phyloP scores from a whole-genome alignment of 2,113 vertebrate species.

The Gambusia holbrooki region DNA sequence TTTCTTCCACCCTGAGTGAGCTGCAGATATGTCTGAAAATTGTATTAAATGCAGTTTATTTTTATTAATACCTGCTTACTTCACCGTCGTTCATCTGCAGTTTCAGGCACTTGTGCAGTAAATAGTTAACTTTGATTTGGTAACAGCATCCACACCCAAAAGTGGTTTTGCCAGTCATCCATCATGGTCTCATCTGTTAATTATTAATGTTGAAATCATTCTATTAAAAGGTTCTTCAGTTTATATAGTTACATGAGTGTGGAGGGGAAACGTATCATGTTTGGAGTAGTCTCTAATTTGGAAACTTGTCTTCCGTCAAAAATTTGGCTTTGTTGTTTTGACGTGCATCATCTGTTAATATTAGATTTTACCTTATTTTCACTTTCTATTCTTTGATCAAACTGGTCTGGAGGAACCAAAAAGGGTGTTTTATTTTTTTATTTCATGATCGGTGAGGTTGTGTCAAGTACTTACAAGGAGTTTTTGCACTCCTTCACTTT shows the following conservation, averaged over 20 bases:
- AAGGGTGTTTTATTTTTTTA: background rate
- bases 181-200: background rate
- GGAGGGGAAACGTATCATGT: slow-evolving; percentile 2
- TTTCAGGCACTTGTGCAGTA: background rate
- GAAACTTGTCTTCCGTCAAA: background rate
- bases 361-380: too few relatives aligned
- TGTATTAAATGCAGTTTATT: background rate
- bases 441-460: background rate
- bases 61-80: background rate
- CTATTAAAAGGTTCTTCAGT: slow-evolving; percentile 20
- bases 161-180: background rate
- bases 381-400: too few relatives aligned
- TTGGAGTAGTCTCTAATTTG: background rate
- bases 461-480: background rate
- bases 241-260: slow-evolving; percentile 20
- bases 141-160: background rate
- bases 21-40: background rate
- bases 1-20: background rate
- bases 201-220: slow-evolving; percentile 24
- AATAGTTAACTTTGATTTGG: background rate
- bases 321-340: background rate
- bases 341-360: too few relatives aligned
- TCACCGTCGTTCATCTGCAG: background rate
- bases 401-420: too few relatives aligned
- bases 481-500: too few relatives aligned